Evolutionary conservation across 1,140 invertebrate genomes (phyloP), one percentile per base, ranked within the genome.

Genomic region (Phortica variegata): DNA sequence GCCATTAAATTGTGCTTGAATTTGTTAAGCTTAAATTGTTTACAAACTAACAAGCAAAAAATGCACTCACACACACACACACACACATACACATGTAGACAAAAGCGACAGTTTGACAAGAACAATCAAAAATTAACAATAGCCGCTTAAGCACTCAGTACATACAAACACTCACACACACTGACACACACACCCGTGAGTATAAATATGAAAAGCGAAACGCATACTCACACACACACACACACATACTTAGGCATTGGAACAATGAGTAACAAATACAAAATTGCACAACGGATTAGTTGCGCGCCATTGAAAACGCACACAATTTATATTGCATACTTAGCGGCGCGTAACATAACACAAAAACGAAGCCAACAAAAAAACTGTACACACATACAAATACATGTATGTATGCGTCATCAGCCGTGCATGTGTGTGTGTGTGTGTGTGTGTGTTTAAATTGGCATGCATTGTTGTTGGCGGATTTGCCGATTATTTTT

Each of bases 301-400:
- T 26, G 23, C 23, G 10, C 10, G 23, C 26, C 26, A 33, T 56
- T 42, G 45, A 58, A 66, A 49, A 52, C 49, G 31, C 44, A 55
- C 60, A 66, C 57, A 63, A 68, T 68, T 68, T 63, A 68, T 66
- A 68, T 68, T 60, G 63, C 63, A 60, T 63, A 68, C 63, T 68
- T 68, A 68, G 54, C 57, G 52, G 57, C 33, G 47, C 43, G 9
- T 31, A 36, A n/a, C n/a, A n/a, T n/a, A n/a, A n/a, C n/a, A n/a
- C n/a, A n/a, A n/a, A n/a, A n/a, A n/a, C n/a, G n/a, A n/a, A n/a
- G n/a, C n/a, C n/a, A n/a, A n/a, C n/a, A n/a, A n/a, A n/a, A n/a
- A n/a, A n/a, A n/a, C n/a, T n/a, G n/a, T n/a, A n/a, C n/a, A n/a
- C n/a, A n/a, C n/a, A n/a, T n/a, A n/a, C n/a, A n/a, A n/a, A n/a